A percentile compares a stretch with the other conserved stretches of the same genome.
Evolutionary conservation across 2,888 invertebrate species (phyloP).

Genomic region (Athalia circularis): DNA sequence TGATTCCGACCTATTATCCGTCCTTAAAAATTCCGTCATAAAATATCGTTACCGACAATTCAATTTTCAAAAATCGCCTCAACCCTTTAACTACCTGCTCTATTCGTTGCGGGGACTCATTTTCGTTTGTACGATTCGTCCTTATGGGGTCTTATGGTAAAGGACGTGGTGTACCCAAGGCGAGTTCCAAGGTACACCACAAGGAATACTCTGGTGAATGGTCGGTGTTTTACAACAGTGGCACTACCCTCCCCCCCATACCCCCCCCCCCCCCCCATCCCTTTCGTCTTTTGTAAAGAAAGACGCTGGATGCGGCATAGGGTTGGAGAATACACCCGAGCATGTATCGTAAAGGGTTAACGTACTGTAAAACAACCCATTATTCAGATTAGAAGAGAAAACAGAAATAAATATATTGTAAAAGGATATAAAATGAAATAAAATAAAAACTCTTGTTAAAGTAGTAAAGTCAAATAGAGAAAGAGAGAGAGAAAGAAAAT

Average conservation of each 20-base stretch:
- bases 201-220: conserved; percentile 63
- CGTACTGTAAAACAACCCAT: conserved; percentile 57
- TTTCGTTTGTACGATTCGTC: too few species aligned
- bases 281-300: conserved; percentile 9
- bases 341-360: conserved; percentile 55
- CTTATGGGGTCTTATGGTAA: not conserved
- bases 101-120: not conserved
- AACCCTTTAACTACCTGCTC: conserved; percentile 62
- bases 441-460: conserved; percentile 7
- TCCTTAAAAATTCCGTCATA: conserved; percentile 41
- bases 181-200: conserved; percentile 50
- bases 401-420: not conserved
- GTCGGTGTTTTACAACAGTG: conserved; percentile 68
- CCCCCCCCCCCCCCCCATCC: conserved; percentile 8
- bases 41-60: conserved; percentile 35
- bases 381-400: conserved; percentile 49
- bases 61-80: conserved; percentile 42
- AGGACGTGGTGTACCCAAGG: conserved; percentile 29
- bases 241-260: conserved; percentile 46
- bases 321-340: too few species aligned
- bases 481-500: not conserved
- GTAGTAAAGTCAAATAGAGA: not conserved
- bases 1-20: not conserved
- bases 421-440: too few species aligned
- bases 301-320: too few species aligned